Evolutionary conservation across 2,113 vertebrate genomes (phyloP).

Genomic region (Xiphorhynchus elegans): DNA sequence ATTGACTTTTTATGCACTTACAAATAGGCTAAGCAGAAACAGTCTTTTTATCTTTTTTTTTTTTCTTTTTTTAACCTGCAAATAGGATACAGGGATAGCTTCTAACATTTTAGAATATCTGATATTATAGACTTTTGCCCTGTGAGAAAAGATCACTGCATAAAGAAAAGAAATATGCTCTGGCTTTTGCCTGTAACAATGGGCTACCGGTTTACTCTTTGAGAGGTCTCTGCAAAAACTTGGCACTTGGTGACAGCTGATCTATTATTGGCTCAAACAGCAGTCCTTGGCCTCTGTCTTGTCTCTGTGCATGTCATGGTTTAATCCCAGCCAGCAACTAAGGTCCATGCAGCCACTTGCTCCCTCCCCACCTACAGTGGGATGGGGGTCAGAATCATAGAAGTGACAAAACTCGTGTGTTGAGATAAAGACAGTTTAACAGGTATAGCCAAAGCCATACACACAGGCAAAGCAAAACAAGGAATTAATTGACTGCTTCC

Average conservation of each 20-base stretch:
- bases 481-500: not conserved
- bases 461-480: not conserved
- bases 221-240: not conserved
- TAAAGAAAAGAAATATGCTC: not conserved
- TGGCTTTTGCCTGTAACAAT: not conserved
- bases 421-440: not conserved
- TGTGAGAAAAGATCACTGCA: not conserved
- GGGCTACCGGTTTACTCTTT: not conserved
- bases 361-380: not conserved
- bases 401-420: not conserved
- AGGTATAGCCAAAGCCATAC: not conserved
- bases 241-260: not conserved
- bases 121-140: not conserved
- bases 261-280: not conserved
- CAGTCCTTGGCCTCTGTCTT: not conserved
- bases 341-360: not conserved
- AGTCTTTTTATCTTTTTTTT: not conserved
- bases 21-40: constrained; percentile 13
- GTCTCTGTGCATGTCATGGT: not conserved
- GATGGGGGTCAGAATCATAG: not conserved
- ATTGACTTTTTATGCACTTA: constrained; percentile 60
- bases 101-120: not conserved
- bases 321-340: not conserved
- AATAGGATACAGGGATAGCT: not conserved
- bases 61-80: not conserved